Conservation (phyloP, 2,888 invertebrate species). For the Hemithea aestivaria region DNA sequence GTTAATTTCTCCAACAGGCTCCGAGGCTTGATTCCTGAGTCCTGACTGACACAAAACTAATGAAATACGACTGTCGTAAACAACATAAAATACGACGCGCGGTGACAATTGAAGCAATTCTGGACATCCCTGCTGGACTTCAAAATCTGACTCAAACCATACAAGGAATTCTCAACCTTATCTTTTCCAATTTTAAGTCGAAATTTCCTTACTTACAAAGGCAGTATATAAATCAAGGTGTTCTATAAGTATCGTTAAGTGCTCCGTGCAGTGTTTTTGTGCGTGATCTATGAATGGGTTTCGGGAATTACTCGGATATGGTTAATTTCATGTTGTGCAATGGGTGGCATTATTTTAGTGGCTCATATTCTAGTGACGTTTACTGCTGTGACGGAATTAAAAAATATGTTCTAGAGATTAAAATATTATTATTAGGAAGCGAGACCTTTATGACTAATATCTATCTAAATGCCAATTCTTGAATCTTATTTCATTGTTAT, state of each 20-base stretch:
- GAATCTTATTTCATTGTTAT: too few relatives aligned
- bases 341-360: constrained; percentile 14
- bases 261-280: constrained; percentile 43
- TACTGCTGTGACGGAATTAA: background rate
- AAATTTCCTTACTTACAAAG: constrained; percentile 6
- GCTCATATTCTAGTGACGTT: constrained; percentile 10
- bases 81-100: constrained; percentile 55
- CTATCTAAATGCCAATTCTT: too few relatives aligned
- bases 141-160: constrained; percentile 27
- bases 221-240: constrained; percentile 37
- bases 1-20: constrained; percentile 40
- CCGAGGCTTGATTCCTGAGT: constrained; percentile 24
- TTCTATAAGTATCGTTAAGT: constrained; percentile 43
- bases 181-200: background rate
- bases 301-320: constrained; percentile 44
- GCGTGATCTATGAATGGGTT: constrained; percentile 67
- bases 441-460: too few relatives aligned
- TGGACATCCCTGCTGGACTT: constrained; percentile 49
- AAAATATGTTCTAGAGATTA: too few relatives aligned
- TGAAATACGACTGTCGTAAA: constrained; percentile 65
- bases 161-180: constrained; percentile 25
- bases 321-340: constrained; percentile 28
- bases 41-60: constrained; percentile 40
- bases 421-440: too few relatives aligned
- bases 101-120: constrained; percentile 60